phyloP scores from a whole-genome alignment of 2,888 invertebrate species.

The Bellardia pandia region DNA sequence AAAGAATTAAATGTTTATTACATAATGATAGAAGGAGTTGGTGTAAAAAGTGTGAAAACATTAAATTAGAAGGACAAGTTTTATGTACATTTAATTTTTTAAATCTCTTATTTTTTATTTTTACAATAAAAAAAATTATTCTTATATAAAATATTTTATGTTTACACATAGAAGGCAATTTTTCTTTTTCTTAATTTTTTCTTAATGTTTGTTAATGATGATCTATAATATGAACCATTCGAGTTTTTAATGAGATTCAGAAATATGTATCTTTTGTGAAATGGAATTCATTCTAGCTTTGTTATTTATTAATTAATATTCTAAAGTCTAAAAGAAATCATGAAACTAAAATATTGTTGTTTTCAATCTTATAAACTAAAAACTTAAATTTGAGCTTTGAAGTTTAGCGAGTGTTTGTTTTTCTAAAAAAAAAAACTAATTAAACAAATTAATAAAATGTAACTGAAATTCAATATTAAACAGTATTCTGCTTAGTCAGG shows the following conservation, averaged over 20 bases:
- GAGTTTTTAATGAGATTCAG: conserved; percentile 66
- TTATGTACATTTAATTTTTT: conserved; percentile 41
- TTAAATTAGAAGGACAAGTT: conserved; percentile 14
- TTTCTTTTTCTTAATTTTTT: conserved; percentile 60
- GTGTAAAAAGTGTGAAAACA: neutral
- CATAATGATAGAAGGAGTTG: neutral
- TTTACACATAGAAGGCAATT: conserved; percentile 74
- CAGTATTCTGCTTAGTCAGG: conserved; percentile 6
- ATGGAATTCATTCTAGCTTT: conserved; percentile 9
- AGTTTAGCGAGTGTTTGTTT: conserved; percentile 56
- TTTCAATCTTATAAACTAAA: conserved; percentile 29
- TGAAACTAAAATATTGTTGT: conserved; percentile 34
- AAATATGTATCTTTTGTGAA: conserved; percentile 19
- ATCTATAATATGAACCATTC: conserved; percentile 56
- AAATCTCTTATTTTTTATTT: conserved; percentile 33
- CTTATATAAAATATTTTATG: conserved; percentile 72
- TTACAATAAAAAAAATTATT: conserved; percentile 52
- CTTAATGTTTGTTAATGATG: conserved; percentile 51
- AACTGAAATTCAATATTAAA: conserved; percentile 14
- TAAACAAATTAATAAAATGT: conserved; percentile 27
- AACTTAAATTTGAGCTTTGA: conserved; percentile 67
- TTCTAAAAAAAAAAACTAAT: conserved; percentile 26
- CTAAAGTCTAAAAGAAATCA: conserved; percentile 22
- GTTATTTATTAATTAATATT: neutral
- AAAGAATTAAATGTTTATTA: conserved; percentile 6